Evolutionary conservation across 1,140 invertebrate genomes (phyloP).

Genomic region (Lethrus apterus): DNA sequence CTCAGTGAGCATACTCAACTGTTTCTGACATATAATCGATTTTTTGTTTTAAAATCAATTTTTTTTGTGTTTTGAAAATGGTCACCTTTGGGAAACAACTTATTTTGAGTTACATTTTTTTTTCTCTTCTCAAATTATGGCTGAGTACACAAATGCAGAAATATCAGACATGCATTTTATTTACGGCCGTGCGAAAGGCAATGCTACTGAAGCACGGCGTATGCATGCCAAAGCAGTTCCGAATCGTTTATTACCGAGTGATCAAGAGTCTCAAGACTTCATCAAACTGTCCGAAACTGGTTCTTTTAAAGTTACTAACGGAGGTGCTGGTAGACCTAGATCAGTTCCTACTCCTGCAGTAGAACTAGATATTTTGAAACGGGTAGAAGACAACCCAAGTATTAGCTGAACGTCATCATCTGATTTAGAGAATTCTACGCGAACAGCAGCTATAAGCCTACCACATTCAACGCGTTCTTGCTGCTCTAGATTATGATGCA

Average conservation of each 20-base stretch:
- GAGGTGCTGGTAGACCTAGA: too few relatives aligned
- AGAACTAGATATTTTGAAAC: too few relatives aligned
- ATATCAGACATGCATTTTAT: slow-evolving; percentile 17
- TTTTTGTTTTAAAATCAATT: slow-evolving; percentile 2
- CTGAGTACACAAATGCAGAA: slow-evolving; percentile 12
- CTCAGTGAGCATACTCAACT: slow-evolving; percentile 2
- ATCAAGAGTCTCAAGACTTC: not conserved
- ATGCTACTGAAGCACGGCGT: slow-evolving; percentile 13
- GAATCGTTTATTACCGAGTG: slow-evolving; percentile 3
- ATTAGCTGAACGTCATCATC: too few relatives aligned
- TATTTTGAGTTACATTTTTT: slow-evolving; percentile 4
- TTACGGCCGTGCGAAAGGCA: slow-evolving; percentile 16
- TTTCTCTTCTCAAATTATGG: slow-evolving; percentile 4
- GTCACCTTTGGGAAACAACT: slow-evolving; percentile 7
- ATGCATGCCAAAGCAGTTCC: slow-evolving; percentile 5
- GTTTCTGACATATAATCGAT: slow-evolving; percentile 7
- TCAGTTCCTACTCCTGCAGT: too few relatives aligned
- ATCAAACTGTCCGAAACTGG: slow-evolving; percentile 7
- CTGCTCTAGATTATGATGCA: too few relatives aligned
- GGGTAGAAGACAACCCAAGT: too few relatives aligned
- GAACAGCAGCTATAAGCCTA: too few relatives aligned
- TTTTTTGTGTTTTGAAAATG: slow-evolving; percentile 1
- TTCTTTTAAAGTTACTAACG: slow-evolving; percentile 8
- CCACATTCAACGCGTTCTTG: too few relatives aligned
- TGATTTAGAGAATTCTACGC: too few relatives aligned